These are phyloP conservation scores for Florisuga fusca DNA, from an alignment of 2,797 vertebrate genomes.

Conservation along the genomic window DNA sequence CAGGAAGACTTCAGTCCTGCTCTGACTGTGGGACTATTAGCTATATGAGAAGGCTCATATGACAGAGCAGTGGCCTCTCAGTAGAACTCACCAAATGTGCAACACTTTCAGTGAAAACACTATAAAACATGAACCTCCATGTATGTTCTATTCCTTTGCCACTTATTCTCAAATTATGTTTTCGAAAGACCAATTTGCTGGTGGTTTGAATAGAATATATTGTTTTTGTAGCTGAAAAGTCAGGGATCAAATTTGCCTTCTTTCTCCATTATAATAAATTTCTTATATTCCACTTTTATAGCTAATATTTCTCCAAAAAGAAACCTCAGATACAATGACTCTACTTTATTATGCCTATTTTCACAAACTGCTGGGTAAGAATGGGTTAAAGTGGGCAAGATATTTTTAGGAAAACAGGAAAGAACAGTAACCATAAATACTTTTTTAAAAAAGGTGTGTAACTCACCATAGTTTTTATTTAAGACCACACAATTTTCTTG, in stretches of 20 bases:
- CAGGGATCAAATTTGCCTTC: not conserved
- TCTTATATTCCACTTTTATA: not conserved
- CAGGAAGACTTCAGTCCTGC: not conserved
- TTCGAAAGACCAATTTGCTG: not conserved
- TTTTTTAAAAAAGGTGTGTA: not conserved
- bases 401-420: not conserved
- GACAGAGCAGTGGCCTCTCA: not conserved
- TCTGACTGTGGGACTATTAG: not conserved
- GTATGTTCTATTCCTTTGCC: not conserved
- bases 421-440: not conserved
- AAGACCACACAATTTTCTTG: conserved; percentile 89
- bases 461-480: conserved; percentile 83
- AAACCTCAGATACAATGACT: not conserved
- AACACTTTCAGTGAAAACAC: not conserved
- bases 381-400: not conserved
- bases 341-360: not conserved
- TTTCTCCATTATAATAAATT: not conserved
- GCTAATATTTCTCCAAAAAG: not conserved
- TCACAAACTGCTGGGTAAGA: not conserved
- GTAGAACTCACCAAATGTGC: not conserved
- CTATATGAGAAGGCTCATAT: rapidly evolving
- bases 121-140: not conserved
- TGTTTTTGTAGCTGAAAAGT: not conserved
- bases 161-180: not conserved
- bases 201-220: not conserved